A percentile compares a stretch with the other conserved stretches of the same genome.
Evolutionary conservation across 30 jellyfish, hydroid and myxozoan genomes (phyloP).

Genomic region (Chironex yamaguchii): DNA sequence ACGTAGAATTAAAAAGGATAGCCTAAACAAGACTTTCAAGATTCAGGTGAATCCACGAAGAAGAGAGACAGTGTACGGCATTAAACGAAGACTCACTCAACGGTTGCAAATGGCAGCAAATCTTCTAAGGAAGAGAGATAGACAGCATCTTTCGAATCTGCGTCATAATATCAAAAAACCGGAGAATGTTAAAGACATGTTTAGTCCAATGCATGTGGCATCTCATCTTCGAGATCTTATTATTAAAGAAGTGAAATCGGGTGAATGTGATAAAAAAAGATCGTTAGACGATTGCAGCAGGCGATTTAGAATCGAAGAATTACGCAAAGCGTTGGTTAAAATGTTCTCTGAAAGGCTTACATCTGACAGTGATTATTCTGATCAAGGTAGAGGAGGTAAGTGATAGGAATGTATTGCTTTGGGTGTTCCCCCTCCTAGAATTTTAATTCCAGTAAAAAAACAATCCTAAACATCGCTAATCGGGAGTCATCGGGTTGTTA

Average conservation of each 20-base stretch:
- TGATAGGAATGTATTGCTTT: too few species aligned
- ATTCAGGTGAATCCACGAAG: too few species aligned
- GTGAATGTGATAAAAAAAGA: not conserved
- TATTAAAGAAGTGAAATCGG: not conserved
- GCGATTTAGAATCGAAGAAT: not conserved
- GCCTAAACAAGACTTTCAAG: not conserved
- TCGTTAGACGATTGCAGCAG: not conserved
- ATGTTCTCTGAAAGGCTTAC: slow-evolving; percentile 76
- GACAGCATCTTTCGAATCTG: not conserved
- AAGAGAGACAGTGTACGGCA: not conserved
- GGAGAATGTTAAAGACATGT: not conserved
- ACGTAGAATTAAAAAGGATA: not conserved
- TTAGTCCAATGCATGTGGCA: not conserved
- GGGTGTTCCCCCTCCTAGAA: too few species aligned
- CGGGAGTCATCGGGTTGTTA: too few species aligned
- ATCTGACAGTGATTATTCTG: slow-evolving; percentile 77
- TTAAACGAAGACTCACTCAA: not conserved
- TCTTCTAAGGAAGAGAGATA: not conserved
- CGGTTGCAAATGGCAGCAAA: not conserved
- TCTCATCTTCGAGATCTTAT: not conserved
- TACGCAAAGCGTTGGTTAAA: slow-evolving; percentile 54
- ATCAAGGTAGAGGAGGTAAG: slow-evolving; percentile 42
- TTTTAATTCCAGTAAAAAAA: too few species aligned
- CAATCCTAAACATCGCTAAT: too few species aligned
- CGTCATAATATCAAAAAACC: not conserved